These are phyloP conservation scores for Amitus sp. DNA, from an alignment of 2,888 invertebrate genomes.

Conservation along the genomic window DNA sequence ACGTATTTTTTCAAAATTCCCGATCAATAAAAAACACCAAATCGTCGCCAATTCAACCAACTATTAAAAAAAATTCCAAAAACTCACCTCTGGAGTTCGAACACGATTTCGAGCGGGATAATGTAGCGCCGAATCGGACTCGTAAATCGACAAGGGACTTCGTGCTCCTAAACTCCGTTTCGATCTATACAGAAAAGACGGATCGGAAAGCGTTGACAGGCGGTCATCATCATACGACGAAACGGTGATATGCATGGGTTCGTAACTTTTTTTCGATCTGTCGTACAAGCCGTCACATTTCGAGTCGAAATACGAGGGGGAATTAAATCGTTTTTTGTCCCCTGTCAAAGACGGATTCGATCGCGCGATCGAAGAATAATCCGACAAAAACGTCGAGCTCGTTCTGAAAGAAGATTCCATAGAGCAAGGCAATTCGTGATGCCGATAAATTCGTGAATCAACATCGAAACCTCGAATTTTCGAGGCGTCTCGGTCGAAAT, in stretches of 20 bases:
- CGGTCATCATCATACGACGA: conserved; percentile 19
- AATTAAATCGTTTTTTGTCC: conserved; percentile 6
- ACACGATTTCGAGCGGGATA: conserved; percentile 13
- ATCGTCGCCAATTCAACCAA: too few relatives aligned
- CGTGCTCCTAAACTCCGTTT: conserved; percentile 17
- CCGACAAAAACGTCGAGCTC: conserved; percentile 15
- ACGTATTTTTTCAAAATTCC: too few relatives aligned
- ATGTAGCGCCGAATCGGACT: conserved; percentile 13
- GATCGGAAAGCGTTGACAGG: conserved; percentile 13
- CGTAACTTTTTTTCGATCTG: conserved; percentile 12
- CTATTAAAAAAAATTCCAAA: too few relatives aligned
- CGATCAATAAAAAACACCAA: neutral
- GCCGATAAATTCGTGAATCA: conserved; percentile 6
- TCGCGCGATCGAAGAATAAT: conserved; percentile 19
- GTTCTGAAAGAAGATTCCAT: conserved; percentile 12
- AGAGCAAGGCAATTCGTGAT: conserved; percentile 5
- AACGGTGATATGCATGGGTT: conserved; percentile 10
- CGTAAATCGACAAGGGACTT: conserved; percentile 17
- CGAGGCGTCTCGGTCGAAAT: conserved; percentile 10
- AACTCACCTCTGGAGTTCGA: conserved; percentile 26
- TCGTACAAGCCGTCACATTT: conserved; percentile 9
- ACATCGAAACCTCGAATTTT: conserved; percentile 4
- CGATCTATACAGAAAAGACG: conserved; percentile 5
- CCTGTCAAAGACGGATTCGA: conserved; percentile 12
- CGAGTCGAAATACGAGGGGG: conserved; percentile 2